Percentiles rank a stretch among this genome's conserved stretches.
Evolutionary conservation across 2,888 invertebrate species (phyloP).

Genomic region (Syrista parreyssii): DNA sequence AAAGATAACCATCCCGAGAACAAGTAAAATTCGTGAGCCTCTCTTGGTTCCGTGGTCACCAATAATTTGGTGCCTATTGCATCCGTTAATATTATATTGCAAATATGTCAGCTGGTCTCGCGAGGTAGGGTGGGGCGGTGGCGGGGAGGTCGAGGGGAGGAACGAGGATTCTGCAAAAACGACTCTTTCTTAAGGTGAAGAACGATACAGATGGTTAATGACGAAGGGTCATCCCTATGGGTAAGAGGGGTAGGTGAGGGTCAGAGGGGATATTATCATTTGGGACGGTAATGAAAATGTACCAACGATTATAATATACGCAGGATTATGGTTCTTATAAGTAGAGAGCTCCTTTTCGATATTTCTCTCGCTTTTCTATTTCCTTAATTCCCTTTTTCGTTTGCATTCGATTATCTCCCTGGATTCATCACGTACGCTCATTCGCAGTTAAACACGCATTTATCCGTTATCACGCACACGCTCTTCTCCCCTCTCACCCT

Average conservation of each 20-base stretch:
- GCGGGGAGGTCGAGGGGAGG: too few relatives aligned
- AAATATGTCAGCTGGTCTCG: not conserved
- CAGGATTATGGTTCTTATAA: conserved; percentile 47
- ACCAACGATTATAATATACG: conserved; percentile 46
- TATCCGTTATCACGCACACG: conserved; percentile 5
- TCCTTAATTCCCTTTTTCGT: conserved; percentile 13
- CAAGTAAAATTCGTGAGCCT: not conserved
- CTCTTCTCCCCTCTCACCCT: not conserved
- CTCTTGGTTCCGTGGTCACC: not conserved
- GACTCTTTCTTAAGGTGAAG: not conserved
- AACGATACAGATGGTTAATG: not conserved
- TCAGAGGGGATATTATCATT: not conserved
- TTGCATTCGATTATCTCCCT: conserved; percentile 17
- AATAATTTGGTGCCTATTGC: not conserved
- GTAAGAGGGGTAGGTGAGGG: not conserved
- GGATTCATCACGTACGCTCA: not conserved
- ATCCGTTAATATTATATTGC: not conserved
- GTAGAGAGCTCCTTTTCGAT: conserved; percentile 45
- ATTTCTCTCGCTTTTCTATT: conserved; percentile 16
- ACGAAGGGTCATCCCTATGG: not conserved
- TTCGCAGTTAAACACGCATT: conserved; percentile 16
- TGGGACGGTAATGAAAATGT: conserved; percentile 2
- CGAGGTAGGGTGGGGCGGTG: not conserved
- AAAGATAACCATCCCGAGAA: not conserved
- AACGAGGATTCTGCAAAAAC: not conserved